Evolutionary conservation across 2,797 vertebrate species (phyloP).

Genomic region (Pseudopleuronectes americanus): DNA sequence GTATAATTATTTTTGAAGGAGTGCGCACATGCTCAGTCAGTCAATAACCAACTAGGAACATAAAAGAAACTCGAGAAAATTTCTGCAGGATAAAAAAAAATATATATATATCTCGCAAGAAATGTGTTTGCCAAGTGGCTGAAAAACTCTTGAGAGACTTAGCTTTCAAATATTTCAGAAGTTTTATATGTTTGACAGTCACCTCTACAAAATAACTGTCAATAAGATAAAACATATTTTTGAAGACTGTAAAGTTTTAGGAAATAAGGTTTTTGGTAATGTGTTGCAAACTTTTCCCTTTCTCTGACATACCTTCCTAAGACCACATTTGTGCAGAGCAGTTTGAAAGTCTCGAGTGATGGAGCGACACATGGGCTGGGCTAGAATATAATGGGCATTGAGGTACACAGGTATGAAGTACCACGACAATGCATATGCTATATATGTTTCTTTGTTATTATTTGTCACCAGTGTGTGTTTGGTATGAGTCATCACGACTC

Average conservation of each 20-base stretch:
- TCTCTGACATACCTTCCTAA: slow-evolving; percentile 20
- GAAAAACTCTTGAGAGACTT: no score
- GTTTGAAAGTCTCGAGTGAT: slow-evolving; percentile 50
- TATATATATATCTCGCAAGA: no score
- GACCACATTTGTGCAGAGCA: slow-evolving; percentile 31
- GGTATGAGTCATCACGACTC: slow-evolving; percentile 57
- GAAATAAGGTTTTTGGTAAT: slow-evolving; percentile 22
- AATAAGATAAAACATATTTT: background rate
- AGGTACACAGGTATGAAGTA: slow-evolving; percentile 45
- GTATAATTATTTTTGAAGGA: no score
- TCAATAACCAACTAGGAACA: no score
- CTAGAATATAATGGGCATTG: slow-evolving; percentile 27
- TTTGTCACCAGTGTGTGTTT: slow-evolving; percentile 35
- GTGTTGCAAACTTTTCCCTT: slow-evolving; percentile 23
- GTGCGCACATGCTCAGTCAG: no score
- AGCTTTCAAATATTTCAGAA: no score
- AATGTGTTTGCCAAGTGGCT: no score
- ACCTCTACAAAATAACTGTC: no score
- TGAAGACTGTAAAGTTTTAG: no score
- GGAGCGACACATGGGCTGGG: slow-evolving; percentile 13
- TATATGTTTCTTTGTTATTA: background rate
- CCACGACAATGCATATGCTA: slow-evolving; percentile 36
- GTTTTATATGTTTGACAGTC: no score
- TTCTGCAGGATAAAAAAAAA: no score
- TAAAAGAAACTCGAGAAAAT: no score